Evolutionary conservation across 2,888 invertebrate species (phyloP).

Genomic region (Brenthis daphne): DNA sequence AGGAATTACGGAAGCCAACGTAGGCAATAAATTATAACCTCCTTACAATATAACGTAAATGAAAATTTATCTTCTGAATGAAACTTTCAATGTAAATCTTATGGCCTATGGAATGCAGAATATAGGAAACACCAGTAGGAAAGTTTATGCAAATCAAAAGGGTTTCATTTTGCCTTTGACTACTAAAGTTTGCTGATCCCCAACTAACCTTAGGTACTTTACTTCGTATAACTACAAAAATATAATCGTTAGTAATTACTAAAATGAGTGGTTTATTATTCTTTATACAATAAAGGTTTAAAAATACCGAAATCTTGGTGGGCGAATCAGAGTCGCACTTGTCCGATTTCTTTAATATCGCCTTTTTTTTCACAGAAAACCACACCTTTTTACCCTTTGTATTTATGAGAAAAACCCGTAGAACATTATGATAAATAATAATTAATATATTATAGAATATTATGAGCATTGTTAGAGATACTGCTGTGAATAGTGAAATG

Average conservation of each 20-base stretch:
- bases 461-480: constrained; percentile 18
- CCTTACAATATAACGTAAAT: constrained; percentile 16
- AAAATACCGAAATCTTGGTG: no score
- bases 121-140: constrained; percentile 10
- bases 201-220: not conserved
- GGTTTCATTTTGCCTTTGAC: constrained; percentile 28
- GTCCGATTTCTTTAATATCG: no score
- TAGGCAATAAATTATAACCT: not conserved
- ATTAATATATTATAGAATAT: constrained; percentile 8
- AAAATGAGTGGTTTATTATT: no score
- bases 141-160: constrained; percentile 34
- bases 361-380: no score
- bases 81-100: constrained; percentile 29
- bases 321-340: no score
- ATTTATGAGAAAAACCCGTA: no score
- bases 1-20: not conserved
- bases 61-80: constrained; percentile 23
- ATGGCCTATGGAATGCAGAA: constrained; percentile 15
- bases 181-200: not conserved
- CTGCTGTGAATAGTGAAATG: constrained; percentile 17
- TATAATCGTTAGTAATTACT: no score
- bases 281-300: no score
- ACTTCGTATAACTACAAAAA: not conserved
- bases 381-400: no score
- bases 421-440: not conserved